Conservation (phyloP, 2,888 invertebrate genomes). For the Dioctria linearis region DNA sequence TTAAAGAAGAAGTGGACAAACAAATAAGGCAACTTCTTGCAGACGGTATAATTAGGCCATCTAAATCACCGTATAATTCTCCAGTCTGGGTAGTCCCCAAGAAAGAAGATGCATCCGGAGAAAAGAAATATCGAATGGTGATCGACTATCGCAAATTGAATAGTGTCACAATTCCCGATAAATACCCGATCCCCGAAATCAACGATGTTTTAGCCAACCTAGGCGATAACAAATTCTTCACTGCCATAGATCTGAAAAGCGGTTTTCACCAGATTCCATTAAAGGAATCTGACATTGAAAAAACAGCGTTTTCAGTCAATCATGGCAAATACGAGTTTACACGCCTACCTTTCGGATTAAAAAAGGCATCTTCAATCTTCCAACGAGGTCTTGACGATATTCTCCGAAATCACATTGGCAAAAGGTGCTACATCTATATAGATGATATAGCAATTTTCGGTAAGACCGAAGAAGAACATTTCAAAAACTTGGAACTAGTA, state of each 20-base stretch:
- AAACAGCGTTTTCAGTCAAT: constrained; percentile 51
- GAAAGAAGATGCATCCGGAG: too few species aligned
- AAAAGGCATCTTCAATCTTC: constrained; percentile 56
- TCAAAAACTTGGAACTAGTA: constrained; percentile 35
- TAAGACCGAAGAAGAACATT: constrained; percentile 51
- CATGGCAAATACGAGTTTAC: constrained; percentile 43
- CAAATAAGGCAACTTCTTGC: too few species aligned
- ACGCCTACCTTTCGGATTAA: constrained; percentile 53
- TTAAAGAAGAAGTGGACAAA: too few species aligned
- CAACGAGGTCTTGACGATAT: constrained; percentile 54
- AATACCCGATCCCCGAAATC: constrained; percentile 54
- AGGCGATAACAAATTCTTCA: constrained; percentile 32
- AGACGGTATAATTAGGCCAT: too few species aligned
- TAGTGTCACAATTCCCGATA: too few species aligned
- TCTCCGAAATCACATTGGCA: too few species aligned
- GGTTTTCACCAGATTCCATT: constrained; percentile 51
- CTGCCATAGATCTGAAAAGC: constrained; percentile 54
- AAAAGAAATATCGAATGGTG: too few species aligned
- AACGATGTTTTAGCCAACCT: constrained; percentile 11
- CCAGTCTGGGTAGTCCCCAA: too few species aligned
- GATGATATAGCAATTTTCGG: constrained; percentile 56
- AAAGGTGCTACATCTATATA: too few species aligned
- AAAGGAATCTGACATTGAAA: constrained; percentile 38
- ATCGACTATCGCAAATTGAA: too few species aligned
- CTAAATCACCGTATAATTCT: too few species aligned